phyloP scores from a whole-genome alignment of 2,113 vertebrate species.

The Cyprinodon tularosa region DNA sequence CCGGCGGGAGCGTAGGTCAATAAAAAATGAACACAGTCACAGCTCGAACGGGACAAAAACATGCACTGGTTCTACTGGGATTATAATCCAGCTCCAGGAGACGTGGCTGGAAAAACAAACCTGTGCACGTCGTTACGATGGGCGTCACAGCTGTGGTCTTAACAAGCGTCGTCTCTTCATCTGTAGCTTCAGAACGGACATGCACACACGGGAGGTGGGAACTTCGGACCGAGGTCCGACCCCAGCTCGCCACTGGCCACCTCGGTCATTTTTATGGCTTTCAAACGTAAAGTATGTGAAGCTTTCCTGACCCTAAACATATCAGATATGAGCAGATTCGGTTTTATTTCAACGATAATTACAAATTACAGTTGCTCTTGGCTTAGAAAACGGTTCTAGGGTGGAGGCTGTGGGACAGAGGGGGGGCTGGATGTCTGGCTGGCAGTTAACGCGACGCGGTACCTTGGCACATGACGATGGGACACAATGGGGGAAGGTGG shows the following conservation, averaged over 20 bases:
- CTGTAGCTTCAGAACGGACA: slow-evolving; percentile 83
- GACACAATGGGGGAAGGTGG: slow-evolving; percentile 29
- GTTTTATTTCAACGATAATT: not conserved
- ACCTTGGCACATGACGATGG: slow-evolving; percentile 81
- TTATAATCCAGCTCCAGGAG: slow-evolving; percentile 85
- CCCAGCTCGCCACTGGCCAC: not conserved
- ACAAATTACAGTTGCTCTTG: not conserved
- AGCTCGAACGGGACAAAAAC: slow-evolving; percentile 88
- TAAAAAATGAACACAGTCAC: slow-evolving; percentile 83
- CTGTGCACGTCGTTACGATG: slow-evolving; percentile 51
- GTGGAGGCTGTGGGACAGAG: not conserved
- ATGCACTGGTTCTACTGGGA: slow-evolving; percentile 90
- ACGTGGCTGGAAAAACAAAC: slow-evolving; percentile 72
- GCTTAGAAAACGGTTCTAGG: not conserved
- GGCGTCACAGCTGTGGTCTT: slow-evolving; percentile 88
- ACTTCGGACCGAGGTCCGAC: not conserved
- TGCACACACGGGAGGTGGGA: slow-evolving; percentile 75
- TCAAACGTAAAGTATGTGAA: slow-evolving; percentile 29
- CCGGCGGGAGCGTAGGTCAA: slow-evolving; percentile 23
- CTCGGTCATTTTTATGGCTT: slow-evolving; percentile 58
- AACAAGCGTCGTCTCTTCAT: slow-evolving; percentile 74
- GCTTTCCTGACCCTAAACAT: not conserved
- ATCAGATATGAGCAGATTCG: not conserved
- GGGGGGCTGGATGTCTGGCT: slow-evolving; percentile 66
- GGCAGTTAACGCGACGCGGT: slow-evolving; percentile 80